Evolutionary conservation across 2,113 vertebrate species (phyloP).

Genomic region (Eidolon helvum): DNA sequence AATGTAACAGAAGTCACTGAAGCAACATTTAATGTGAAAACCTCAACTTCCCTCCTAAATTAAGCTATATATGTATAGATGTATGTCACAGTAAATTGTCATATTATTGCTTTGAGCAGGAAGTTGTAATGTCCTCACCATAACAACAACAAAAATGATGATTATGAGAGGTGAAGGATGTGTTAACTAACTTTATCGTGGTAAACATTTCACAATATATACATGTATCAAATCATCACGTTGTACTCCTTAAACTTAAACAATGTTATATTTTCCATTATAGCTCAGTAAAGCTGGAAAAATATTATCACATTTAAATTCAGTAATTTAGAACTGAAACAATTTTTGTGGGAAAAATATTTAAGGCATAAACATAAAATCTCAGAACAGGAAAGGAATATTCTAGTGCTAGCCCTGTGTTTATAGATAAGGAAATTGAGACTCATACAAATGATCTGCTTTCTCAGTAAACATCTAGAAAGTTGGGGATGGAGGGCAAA

Average conservation of each 20-base stretch:
- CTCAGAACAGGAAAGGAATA: not conserved
- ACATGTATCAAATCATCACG: not conserved
- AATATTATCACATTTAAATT: not conserved
- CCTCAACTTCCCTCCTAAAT: not conserved
- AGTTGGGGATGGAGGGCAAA: not conserved
- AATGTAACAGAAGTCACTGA: slow-evolving; percentile 34
- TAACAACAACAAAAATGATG: not conserved
- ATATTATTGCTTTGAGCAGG: not conserved
- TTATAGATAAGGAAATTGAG: not conserved
- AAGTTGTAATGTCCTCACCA: not conserved
- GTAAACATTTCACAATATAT: not conserved
- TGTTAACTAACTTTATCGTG: not conserved
- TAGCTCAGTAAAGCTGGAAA: not conserved
- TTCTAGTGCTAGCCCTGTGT: not conserved
- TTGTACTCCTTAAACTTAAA: not conserved
- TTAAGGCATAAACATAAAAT: slow-evolving; percentile 13
- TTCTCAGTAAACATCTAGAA: not conserved
- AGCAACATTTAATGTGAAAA: slow-evolving; percentile 48
- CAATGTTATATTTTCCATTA: not conserved
- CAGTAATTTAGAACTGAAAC: slow-evolving; percentile 24
- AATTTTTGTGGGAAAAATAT: not conserved
- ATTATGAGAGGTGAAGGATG: not conserved
- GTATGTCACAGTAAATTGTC: not conserved
- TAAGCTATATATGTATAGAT: not conserved
- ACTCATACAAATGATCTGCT: not conserved